These are phyloP conservation scores for Oscheius myriophilus DNA, from an alignment of 2,888 invertebrate species.

Conservation along the genomic window DNA sequence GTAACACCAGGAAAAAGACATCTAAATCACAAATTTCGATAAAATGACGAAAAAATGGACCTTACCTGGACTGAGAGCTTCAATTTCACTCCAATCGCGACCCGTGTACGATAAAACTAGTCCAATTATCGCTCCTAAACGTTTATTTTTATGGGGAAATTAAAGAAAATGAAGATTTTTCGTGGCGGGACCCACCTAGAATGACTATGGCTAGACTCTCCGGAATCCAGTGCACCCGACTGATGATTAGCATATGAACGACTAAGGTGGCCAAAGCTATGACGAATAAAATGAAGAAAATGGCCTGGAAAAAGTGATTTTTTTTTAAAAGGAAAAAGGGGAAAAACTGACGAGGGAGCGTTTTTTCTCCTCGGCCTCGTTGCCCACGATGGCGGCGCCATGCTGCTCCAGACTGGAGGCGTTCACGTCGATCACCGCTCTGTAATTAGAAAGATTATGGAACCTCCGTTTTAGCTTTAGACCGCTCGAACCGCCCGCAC, in stretches of 20 bases:
- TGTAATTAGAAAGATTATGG: background rate
- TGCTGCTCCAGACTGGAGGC: conserved; percentile 49
- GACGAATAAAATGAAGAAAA: conserved; percentile 95
- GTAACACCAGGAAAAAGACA: conserved; percentile 91
- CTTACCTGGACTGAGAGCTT: conserved; percentile 48
- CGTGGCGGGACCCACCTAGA: conserved; percentile 74
- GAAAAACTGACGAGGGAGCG: conserved; percentile 39
- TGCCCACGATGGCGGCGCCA: conserved; percentile 57
- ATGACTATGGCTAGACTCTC: conserved; percentile 97
- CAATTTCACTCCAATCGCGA: conserved; percentile 65
- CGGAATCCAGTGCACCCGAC: conserved; percentile 93
- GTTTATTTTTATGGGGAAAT: conserved; percentile 1
- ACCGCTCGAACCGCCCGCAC: too few relatives aligned
- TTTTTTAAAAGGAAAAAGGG: background rate
- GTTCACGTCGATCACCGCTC: conserved; percentile 41
- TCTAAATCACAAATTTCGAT: conserved; percentile 74
- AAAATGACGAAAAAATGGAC: background rate
- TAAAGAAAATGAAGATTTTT: background rate
- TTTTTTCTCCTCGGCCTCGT: conserved; percentile 53
- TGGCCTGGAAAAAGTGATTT: conserved; percentile 76
- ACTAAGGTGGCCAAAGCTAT: conserved; percentile 91
- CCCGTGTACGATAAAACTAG: conserved; percentile 59
- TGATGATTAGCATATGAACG: conserved; percentile 92
- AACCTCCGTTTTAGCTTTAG: too few relatives aligned
- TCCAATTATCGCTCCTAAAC: conserved; percentile 65